Base-by-base conservation (phyloP, 1,140 invertebrate genomes). In the Tetraneura akinire region DNA sequence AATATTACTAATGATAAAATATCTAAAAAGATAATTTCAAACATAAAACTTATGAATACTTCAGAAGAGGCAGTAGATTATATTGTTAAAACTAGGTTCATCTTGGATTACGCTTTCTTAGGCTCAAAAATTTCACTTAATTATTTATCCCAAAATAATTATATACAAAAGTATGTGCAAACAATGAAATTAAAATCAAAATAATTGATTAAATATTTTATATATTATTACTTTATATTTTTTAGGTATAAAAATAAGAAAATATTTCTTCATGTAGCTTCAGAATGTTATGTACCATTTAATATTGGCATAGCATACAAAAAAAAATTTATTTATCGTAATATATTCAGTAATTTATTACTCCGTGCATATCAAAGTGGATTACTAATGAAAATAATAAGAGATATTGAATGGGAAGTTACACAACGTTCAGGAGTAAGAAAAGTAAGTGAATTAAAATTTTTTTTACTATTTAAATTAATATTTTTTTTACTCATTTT, bases 211-310 rank as follows among this genome's bases (percentile, higher is more conserved):
- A 26, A 21, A 18, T 49, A 49, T 49, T 47, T 49, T 45, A 29
- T 66, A 42, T 14, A n/a, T n/a, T n/a, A n/a, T n/a, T n/a, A n/a
- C n/a, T n/a, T n/a, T n/a, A n/a, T 9, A 47, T 26, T 16, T 11
- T 71, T 29, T 29, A 78, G 74, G 9, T 78, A 78, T 18, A 74
- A 74, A 45, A 82, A 82, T 3, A 91, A 91, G 81, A 87, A 91
- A 80, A 87, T 89, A 9, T 83, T 90, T 0, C 85, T 93, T 29
- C 91, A 93, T 83, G 87, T 92, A 68, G 91, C 90, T 57, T 86
- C 89, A 23, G 88, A 92, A 85, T 93, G 92, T 83, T 91, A 92
- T 81, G 88, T 89, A 1, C 89, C 89, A 3, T 92, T 91, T 80
- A 88, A 89, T 62, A 89, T 92, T 2, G 88, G 88, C 0, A 85